Evolutionary conservation across 2,113 vertebrate species (phyloP), one percentile per base, ranked within the genome.

Genomic region (Dipodomys merriami): DNA sequence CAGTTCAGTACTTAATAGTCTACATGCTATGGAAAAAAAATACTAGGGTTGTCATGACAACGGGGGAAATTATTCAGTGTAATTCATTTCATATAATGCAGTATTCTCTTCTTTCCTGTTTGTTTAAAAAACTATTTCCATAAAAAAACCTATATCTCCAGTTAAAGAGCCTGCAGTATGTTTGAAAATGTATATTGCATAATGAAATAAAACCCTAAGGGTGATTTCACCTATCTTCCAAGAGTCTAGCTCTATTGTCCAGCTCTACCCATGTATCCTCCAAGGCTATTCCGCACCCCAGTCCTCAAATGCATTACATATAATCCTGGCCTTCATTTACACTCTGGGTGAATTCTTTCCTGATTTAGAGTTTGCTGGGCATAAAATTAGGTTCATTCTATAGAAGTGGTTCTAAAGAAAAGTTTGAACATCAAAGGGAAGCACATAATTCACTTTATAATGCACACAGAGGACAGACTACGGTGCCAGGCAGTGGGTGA

Each of bases 21-120:
- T 72, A 86, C 83, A 94, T 23, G 82, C 69, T 95, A 83, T 91
- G 33, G 53, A 53, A 76, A 96, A 94, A 88, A 96, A 94, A 88
- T 80, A 90, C 69, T 76, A 95, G 2, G 2, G 93, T 95, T 93
- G 82, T 93, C 96, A 97, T 97, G 91, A 92, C 82, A 96, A 96
- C 91, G 53, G 7, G 72, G 35, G 39, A 91, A 95, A 93, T 94
- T 92, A 93, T 86, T 86, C 44, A 74, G n/a, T 83, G 53, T 74
- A 92, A 92, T 77, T 94, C 12, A 71, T 94, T 94, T 46, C 49
- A 89, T 6, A 93, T 84, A 93, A 90, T 60, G 8, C 27, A 88
- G 16, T 67, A 91, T 95, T 91, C 10, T 96, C 30, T 86, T 85
- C 33, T 35, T 95, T 78, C 77, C 6, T 94, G 29, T 83, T 91